Conservation (phyloP, 2,113 vertebrate species). For the Myotis davidii region DNA sequence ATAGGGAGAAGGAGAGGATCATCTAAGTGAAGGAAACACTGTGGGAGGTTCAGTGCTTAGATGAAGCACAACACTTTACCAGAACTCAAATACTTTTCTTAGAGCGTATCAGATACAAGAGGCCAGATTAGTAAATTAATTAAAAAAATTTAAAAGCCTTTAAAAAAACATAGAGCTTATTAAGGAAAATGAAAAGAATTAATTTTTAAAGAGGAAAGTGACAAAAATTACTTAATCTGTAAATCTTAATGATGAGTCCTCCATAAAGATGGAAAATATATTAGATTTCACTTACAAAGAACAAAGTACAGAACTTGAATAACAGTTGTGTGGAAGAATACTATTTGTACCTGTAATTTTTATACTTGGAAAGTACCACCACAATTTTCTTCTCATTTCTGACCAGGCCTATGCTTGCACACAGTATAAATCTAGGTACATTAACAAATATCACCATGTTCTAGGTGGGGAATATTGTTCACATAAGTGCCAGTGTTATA, state of each 20-base stretch:
- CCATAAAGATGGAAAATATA: not conserved
- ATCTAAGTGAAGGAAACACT: not conserved
- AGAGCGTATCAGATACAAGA: not conserved
- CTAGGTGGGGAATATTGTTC: too few species aligned
- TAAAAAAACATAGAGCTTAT: not conserved
- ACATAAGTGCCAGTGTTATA: not conserved
- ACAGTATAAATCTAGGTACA: not conserved
- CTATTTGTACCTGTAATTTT: not conserved
- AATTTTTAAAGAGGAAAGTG: not conserved
- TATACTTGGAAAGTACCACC: not conserved
- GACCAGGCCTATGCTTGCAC: not conserved
- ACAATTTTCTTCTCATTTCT: not conserved
- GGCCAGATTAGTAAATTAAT: not conserved
- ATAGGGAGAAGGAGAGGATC: not conserved
- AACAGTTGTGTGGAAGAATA: not conserved
- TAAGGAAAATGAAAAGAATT: not conserved
- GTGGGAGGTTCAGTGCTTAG: not conserved
- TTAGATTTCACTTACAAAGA: not conserved
- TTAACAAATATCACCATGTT: not conserved
- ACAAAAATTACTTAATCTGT: not conserved
- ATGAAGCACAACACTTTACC: not conserved
- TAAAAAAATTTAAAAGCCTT: not conserved
- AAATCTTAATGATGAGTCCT: not conserved
- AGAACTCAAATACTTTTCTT: not conserved
- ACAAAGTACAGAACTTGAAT: not conserved